Conservation (phyloP, 2,113 vertebrate genomes). For the Cygnus atratus region DNA sequence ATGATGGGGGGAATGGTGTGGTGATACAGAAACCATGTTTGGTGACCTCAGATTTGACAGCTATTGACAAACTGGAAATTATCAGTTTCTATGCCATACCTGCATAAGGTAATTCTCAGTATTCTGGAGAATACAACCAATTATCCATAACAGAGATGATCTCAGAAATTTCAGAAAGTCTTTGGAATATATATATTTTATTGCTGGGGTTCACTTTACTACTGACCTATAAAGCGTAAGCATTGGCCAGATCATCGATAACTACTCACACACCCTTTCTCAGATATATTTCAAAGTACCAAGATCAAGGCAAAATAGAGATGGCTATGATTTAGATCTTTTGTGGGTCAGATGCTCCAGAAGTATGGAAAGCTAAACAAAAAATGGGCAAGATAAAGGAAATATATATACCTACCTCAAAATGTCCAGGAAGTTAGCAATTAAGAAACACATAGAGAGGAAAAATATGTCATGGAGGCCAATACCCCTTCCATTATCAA, state of each 20-base stretch:
- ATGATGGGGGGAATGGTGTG: background rate
- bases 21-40: background rate
- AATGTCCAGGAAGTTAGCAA: background rate
- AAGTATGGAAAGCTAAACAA: background rate
- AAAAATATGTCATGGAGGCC: background rate
- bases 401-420: rapidly evolving
- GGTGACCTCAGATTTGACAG: background rate
- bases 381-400: background rate
- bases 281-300: background rate
- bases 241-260: background rate
- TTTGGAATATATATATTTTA: background rate
- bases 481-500: background rate
- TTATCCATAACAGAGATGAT: background rate
- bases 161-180: background rate
- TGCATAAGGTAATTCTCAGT: background rate
- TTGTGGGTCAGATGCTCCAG: background rate
- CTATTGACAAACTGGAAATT: background rate
- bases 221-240: background rate
- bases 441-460: background rate
- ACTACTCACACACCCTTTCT: background rate
- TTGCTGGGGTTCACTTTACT: background rate
- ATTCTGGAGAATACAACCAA: background rate
- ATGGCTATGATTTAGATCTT: background rate
- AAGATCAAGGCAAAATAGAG: background rate
- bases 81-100: background rate